Evolutionary conservation across 2,888 invertebrate species (phyloP).

Genomic region (Metalampra italica): DNA sequence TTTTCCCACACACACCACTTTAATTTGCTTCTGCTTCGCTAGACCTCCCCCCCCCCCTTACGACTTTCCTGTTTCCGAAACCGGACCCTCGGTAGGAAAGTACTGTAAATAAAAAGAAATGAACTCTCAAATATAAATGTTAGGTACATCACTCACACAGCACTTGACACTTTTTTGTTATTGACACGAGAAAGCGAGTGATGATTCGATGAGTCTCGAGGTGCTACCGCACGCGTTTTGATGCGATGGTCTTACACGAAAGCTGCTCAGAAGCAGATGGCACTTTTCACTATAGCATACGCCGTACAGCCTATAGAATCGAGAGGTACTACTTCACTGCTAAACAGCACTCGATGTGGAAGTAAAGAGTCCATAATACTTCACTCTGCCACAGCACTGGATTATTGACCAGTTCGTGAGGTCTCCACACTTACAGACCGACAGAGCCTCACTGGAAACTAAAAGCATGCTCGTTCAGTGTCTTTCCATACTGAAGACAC

Average conservation of each 20-base stretch:
- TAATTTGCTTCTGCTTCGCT: slow-evolving; percentile 43
- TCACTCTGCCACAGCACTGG: slow-evolving; percentile 44
- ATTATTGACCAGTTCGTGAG: slow-evolving; percentile 12
- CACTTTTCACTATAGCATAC: slow-evolving; percentile 64
- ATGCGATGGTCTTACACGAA: slow-evolving; percentile 57
- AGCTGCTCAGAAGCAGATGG: slow-evolving; percentile 73
- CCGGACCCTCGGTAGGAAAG: slow-evolving; percentile 73
- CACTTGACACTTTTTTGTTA: slow-evolving; percentile 66
- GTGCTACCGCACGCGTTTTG: slow-evolving; percentile 64
- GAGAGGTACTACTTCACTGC: slow-evolving; percentile 20
- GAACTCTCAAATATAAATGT: slow-evolving; percentile 74
- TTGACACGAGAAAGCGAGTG: slow-evolving; percentile 29
- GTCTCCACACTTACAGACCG: slow-evolving; percentile 5
- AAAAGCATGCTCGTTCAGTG: slow-evolving; percentile 14
- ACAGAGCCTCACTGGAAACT: background rate
- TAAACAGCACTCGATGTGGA: slow-evolving; percentile 12
- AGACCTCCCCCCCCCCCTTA: slow-evolving; percentile 47
- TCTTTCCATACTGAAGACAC: background rate
- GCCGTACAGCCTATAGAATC: slow-evolving; percentile 53
- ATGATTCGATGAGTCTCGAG: slow-evolving; percentile 10
- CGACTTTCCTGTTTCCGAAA: slow-evolving; percentile 76
- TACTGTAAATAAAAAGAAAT: slow-evolving; percentile 54
- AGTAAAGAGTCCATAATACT: slow-evolving; percentile 20
- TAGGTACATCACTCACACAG: slow-evolving; percentile 75
- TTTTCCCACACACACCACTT: slow-evolving; percentile 6